These are phyloP conservation scores for Urocyon cinereoargenteus DNA, from an alignment of 2,797 vertebrate species.

Conservation along the genomic window DNA sequence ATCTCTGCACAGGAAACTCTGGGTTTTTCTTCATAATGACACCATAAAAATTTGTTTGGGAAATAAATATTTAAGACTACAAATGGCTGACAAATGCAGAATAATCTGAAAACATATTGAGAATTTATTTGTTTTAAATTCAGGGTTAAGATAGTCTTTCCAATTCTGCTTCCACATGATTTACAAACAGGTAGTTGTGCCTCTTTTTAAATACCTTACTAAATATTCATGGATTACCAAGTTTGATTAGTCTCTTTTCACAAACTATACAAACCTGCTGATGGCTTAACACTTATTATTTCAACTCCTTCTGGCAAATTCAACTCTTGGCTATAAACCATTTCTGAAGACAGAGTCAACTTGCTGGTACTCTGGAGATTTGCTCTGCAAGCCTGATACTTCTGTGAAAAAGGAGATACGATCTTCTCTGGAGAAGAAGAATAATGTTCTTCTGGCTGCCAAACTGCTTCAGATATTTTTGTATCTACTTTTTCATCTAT, in stretches of 20 bases:
- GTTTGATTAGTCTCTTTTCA: conserved; percentile 1
- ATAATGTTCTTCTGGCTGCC: conserved; percentile 83
- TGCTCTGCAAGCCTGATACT: conserved; percentile 92
- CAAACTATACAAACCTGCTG: conserved; percentile 92
- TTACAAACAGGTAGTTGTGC: conserved; percentile 1
- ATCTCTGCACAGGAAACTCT: background rate
- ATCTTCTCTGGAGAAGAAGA: conserved; percentile 90
- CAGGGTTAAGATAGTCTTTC: conserved; percentile 6
- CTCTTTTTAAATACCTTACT: conserved; percentile 36
- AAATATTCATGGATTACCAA: conserved; percentile 20
- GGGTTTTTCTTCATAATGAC: background rate
- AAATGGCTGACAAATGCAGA: conserved; percentile 41
- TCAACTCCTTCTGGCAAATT: conserved; percentile 94
- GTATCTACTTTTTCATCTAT: conserved; percentile 86
- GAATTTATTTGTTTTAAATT: conserved; percentile 15
- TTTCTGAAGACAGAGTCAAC: conserved; percentile 92
- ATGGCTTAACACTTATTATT: conserved; percentile 94
- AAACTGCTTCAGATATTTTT: conserved; percentile 76
- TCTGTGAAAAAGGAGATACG: conserved; percentile 89
- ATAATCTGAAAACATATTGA: conserved; percentile 56
- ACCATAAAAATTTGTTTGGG: background rate
- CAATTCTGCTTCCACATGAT: conserved; percentile 31
- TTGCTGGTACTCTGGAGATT: conserved; percentile 96
- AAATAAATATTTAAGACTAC: conserved; percentile 50
- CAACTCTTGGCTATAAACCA: conserved; percentile 95